Percentiles rank a stretch among this genome's conserved stretches.
Evolutionary conservation across 2,113 vertebrate species (phyloP).

Genomic region (Vidua macroura): DNA sequence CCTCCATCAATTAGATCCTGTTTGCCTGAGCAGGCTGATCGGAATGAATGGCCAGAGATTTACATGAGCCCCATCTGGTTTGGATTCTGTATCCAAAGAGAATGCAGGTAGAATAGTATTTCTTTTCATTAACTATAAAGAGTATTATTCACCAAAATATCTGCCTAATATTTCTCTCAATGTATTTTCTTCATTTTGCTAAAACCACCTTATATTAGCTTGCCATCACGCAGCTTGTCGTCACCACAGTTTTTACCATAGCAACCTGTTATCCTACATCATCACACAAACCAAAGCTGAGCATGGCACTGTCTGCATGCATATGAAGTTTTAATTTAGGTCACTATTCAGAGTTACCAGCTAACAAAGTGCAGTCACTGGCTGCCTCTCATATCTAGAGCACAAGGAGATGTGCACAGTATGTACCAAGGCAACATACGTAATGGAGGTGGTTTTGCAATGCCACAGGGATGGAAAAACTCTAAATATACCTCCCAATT

Average conservation of each 20-base stretch:
- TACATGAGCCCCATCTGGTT: constrained; percentile 25
- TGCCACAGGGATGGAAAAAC: background rate
- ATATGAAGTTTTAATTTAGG: constrained; percentile 72
- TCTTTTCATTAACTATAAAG: constrained; percentile 25
- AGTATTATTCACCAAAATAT: constrained; percentile 23
- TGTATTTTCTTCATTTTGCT: constrained; percentile 12
- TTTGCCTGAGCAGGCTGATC: background rate
- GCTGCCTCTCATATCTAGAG: background rate
- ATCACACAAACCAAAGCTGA: background rate
- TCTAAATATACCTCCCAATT: background rate
- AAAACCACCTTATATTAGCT: constrained; percentile 7
- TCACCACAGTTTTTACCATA: constrained; percentile 56
- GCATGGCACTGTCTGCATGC: constrained; percentile 37
- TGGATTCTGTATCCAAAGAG: background rate
- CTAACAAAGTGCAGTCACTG: background rate
- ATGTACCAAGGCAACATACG: background rate
- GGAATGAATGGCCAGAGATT: constrained; percentile 30
- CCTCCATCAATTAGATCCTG: background rate
- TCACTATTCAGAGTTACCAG: constrained; percentile 15
- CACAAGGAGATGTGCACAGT: background rate
- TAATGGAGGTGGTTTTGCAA: background rate
- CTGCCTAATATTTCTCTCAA: background rate
- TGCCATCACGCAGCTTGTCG: constrained; percentile 27
- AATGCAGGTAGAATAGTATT: background rate
- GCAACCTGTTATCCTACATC: constrained; percentile 68